These are phyloP conservation scores for Lithosia quadra DNA, from an alignment of 2,888 invertebrate genomes.

Conservation along the genomic window DNA sequence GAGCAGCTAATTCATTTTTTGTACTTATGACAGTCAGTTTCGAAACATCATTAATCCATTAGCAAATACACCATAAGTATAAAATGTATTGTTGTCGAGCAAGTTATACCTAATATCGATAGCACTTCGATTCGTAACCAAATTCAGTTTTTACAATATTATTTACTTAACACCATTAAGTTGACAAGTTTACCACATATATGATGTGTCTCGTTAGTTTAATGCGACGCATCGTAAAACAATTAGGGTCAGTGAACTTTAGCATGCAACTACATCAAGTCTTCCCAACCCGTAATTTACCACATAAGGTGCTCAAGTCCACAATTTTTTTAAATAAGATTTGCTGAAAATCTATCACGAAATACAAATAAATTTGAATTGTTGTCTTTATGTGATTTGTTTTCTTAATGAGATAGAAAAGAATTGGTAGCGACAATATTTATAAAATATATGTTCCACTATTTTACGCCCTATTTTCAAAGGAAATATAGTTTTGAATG, in stretches of 20 bases:
- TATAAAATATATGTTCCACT: not conserved
- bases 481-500: not conserved
- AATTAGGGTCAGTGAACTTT: not conserved
- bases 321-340: not conserved
- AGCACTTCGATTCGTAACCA: not conserved
- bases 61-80: slow-evolving; percentile 2
- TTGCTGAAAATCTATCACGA: not conserved
- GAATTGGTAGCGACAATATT: not conserved
- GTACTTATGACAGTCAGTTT: slow-evolving; percentile 20
- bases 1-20: slow-evolving; percentile 47
- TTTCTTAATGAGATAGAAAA: not conserved
- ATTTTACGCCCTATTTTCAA: not conserved
- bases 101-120: not conserved
- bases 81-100: not conserved
- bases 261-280: not conserved
- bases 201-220: not conserved
- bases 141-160: not conserved
- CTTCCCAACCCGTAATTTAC: not conserved
- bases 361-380: not conserved
- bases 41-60: slow-evolving; percentile 35
- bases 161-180: not conserved
- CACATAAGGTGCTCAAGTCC: no score
- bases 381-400: not conserved
- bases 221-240: not conserved
- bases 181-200: not conserved